Evolutionary conservation across 2,797 vertebrate genomes (phyloP), one percentile per base, ranked within the genome.

Genomic region (Hemibagrus guttatus): DNA sequence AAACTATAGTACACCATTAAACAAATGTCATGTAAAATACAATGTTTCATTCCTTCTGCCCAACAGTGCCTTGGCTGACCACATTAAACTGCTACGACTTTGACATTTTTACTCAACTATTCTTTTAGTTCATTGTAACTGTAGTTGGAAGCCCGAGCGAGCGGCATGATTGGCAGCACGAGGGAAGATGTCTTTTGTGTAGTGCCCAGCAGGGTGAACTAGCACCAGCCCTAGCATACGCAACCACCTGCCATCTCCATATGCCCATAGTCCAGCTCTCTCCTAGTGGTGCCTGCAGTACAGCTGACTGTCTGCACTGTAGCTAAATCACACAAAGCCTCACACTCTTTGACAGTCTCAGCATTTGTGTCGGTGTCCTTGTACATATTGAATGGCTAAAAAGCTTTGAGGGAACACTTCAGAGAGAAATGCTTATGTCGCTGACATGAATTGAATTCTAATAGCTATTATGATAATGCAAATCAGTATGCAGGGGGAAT

Each of bases 111-210:
- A 46, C 17, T 75, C 4, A 59, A 79, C 31, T 59, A 54, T 79
- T 13, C 59, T 82, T 82, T 82, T 66, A 49, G 76, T 39, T 42
- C 14, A 9, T 46, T 75, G 59, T 66, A 79, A 75, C 87, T 69
- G 28, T 76, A 63, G 52, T 21, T 64, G 81, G 59, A 86, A n/a
- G 59, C 81, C 63, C 54, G 56, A 28, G 49, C 28, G 52, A 79
- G 76, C 79, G 68, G 85, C 83, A 28, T 68, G 83, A 78, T 68
- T 81, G 85, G 68, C 85, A 69, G 61, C 81, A 66, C 63, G 49
- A 88, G 68, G 71, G 52, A 83, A 75, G 46, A 56, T 66, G 49
- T 74, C 87, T 83, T 88, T 90, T 90, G 75, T 87, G 83, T 85
- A 59, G 68, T 79, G 78, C 83, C 80, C 83, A 76, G 79, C 58